phyloP scores from a whole-genome alignment of 2,888 invertebrate species.

The Entomobrya multifasciata region DNA sequence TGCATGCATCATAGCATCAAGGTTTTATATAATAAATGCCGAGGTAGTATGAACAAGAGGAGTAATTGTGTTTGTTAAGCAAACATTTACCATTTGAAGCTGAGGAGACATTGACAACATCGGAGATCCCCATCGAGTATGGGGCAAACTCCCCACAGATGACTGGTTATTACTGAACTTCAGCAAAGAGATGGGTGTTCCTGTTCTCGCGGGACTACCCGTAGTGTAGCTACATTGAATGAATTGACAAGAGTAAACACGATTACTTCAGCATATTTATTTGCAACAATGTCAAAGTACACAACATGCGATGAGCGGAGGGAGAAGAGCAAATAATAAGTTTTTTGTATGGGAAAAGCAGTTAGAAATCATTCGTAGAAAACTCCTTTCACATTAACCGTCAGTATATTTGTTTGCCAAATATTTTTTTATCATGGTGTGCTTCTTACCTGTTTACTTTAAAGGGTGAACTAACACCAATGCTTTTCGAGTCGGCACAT shows the following conservation, averaged over 20 bases:
- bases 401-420: not conserved
- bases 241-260: slow-evolving; percentile 49
- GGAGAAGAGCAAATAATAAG: slow-evolving; percentile 31
- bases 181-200: slow-evolving; percentile 79
- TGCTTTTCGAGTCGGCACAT: slow-evolving; percentile 78
- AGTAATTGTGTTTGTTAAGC: slow-evolving; percentile 67
- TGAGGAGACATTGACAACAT: slow-evolving; percentile 79
- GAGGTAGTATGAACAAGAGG: not conserved
- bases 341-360: slow-evolving; percentile 1
- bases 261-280: slow-evolving; percentile 53
- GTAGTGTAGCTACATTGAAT: slow-evolving; percentile 74
- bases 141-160: slow-evolving; percentile 78
- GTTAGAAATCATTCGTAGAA: not conserved
- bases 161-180: slow-evolving; percentile 79
- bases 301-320: not conserved
- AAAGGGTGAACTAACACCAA: slow-evolving; percentile 78
- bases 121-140: slow-evolving; percentile 78
- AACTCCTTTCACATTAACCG: not conserved
- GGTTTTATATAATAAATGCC: not conserved
- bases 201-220: slow-evolving; percentile 79
- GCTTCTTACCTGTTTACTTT: slow-evolving; percentile 77
- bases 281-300: slow-evolving; percentile 10
- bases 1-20: not conserved
- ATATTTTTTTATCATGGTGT: not conserved
- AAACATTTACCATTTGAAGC: slow-evolving; percentile 78